Evolutionary conservation across 2,797 vertebrate genomes (phyloP).

Genomic region (Crocodylus rhombifer): DNA sequence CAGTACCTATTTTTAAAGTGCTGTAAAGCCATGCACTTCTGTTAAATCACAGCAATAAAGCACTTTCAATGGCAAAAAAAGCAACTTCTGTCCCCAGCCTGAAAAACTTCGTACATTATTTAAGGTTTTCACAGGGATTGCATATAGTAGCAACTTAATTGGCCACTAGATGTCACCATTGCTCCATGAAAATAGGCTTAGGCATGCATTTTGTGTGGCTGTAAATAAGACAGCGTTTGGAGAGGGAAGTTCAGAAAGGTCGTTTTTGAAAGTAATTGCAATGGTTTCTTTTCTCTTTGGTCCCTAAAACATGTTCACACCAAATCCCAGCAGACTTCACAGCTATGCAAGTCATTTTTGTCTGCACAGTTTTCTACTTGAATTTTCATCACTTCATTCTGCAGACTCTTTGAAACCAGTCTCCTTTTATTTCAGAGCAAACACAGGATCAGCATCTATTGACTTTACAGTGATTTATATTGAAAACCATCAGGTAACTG

Average conservation of each 20-base stretch:
- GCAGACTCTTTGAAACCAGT: background rate
- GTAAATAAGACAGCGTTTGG: constrained; percentile 50
- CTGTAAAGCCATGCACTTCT: too few relatives aligned
- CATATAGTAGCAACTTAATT: background rate
- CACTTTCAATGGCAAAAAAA: too few relatives aligned
- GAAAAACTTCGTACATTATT: background rate
- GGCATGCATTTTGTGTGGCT: constrained; percentile 71
- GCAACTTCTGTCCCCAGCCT: too few relatives aligned
- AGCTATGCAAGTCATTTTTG: background rate
- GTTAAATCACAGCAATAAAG: too few relatives aligned
- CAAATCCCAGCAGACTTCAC: background rate
- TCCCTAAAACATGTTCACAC: background rate
- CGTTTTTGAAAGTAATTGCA: background rate
- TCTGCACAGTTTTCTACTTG: background rate
- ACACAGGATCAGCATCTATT: constrained; percentile 44
- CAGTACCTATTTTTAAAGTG: too few relatives aligned
- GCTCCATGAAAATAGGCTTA: constrained; percentile 44
- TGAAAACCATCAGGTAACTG: constrained; percentile 36
- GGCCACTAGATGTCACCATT: constrained; percentile 78
- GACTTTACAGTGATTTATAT: constrained; percentile 45
- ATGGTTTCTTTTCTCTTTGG: background rate
- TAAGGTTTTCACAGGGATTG: background rate
- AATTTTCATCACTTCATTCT: background rate
- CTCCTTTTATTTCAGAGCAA: constrained; percentile 5
- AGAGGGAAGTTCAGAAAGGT: background rate